phyloP scores from a whole-genome alignment of 2,797 vertebrate species.

The Acipenser ruthenus region DNA sequence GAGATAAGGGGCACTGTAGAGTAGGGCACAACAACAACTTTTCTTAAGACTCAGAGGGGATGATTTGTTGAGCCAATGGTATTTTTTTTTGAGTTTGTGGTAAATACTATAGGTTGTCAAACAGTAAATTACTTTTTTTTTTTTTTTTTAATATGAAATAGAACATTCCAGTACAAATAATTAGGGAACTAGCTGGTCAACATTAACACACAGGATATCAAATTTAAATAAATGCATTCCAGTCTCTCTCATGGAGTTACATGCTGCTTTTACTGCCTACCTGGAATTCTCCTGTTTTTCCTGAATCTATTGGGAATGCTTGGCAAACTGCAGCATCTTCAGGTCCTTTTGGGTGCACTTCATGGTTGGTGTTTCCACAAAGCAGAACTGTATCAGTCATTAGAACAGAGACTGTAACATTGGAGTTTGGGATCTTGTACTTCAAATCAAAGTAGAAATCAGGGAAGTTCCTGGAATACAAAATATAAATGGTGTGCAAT shows the following conservation, averaged over 20 bases:
- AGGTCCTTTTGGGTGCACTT: slow-evolving; percentile 33
- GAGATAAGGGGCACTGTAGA: slow-evolving; percentile 10
- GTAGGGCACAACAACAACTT: slow-evolving; percentile 14
- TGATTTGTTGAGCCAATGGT: background rate
- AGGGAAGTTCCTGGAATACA: slow-evolving; percentile 42
- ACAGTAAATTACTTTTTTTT: too few relatives aligned
- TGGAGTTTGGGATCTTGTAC: slow-evolving; percentile 41
- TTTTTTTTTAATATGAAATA: too few relatives aligned
- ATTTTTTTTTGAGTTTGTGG: too few relatives aligned
- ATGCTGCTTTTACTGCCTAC: slow-evolving; percentile 16
- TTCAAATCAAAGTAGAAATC: slow-evolving; percentile 44
- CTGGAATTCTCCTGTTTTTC: slow-evolving; percentile 34
- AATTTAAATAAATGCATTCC: background rate
- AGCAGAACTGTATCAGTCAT: slow-evolving; percentile 54
- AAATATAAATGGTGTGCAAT: background rate
- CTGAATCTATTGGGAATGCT: slow-evolving; percentile 47
- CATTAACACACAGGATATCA: too few relatives aligned
- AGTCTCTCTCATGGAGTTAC: background rate
- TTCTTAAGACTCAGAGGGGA: background rate
- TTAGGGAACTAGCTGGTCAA: too few relatives aligned
- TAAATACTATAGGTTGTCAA: too few relatives aligned
- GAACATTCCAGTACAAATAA: too few relatives aligned
- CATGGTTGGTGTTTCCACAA: slow-evolving; percentile 51
- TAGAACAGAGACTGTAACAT: slow-evolving; percentile 40
- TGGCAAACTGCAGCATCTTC: slow-evolving; percentile 27